These are phyloP conservation scores for Ctenosaura bakeri DNA, from an alignment of 2,797 vertebrate genomes.

Conservation along the genomic window DNA sequence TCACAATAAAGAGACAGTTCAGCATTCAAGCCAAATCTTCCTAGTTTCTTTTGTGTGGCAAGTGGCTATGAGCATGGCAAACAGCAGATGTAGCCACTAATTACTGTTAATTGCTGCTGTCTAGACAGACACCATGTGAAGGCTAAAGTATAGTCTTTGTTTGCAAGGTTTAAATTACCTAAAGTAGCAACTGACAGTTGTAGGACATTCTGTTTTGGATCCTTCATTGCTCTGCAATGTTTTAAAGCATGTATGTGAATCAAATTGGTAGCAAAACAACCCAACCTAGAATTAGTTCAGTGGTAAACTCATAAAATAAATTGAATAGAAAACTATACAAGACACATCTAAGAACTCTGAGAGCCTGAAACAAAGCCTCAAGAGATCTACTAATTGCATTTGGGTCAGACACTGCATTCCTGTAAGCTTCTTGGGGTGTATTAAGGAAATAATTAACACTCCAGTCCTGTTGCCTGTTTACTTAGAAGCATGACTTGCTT, in stretches of 20 bases:
- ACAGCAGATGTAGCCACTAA: slow-evolving; percentile 71
- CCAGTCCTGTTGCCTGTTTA: neutral
- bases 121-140: slow-evolving; percentile 72
- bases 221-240: neutral
- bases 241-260: neutral
- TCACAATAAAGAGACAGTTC: neutral
- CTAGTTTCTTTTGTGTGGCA: slow-evolving; percentile 36
- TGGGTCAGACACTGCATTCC: slow-evolving; percentile 5
- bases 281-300: slow-evolving; percentile 1
- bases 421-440: slow-evolving; percentile 18
- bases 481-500: neutral
- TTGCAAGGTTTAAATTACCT: slow-evolving; percentile 64
- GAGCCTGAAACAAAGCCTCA: neutral
- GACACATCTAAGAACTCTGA: neutral
- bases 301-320: slow-evolving; percentile 18
- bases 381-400: slow-evolving; percentile 3
- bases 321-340: neutral
- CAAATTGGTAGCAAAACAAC: neutral
- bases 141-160: slow-evolving; percentile 58
- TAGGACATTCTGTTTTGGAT: slow-evolving; percentile 11
- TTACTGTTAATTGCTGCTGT: slow-evolving; percentile 70
- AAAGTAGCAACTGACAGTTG: slow-evolving; percentile 17
- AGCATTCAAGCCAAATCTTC: slow-evolving; percentile 17
- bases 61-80: slow-evolving; percentile 43
- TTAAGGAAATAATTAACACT: slow-evolving; percentile 3